A percentile compares a stretch with the other conserved stretches of the same genome.
Conservation (phyloP, 2,797 vertebrate genomes). For the Denticeps clupeoides region DNA sequence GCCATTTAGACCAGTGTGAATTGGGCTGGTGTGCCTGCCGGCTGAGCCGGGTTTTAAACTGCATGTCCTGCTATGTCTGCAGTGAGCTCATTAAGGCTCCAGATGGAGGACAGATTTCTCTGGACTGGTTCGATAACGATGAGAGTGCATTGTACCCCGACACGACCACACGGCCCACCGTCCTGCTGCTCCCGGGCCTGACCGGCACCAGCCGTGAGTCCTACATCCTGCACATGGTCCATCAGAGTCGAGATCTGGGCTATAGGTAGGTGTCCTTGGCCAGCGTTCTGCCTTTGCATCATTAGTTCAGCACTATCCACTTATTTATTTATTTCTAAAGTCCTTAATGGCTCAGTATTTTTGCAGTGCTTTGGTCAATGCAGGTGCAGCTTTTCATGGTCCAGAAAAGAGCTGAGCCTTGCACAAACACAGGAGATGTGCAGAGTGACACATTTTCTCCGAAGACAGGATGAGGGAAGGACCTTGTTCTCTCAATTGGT, state of each 20-base stretch:
- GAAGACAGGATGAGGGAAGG: not conserved
- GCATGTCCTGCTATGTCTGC: conserved; percentile 30
- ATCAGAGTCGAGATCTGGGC: conserved; percentile 82
- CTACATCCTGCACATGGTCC: conserved; percentile 97
- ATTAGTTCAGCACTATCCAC: not conserved
- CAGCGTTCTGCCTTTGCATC: not conserved
- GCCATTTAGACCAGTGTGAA: not conserved
- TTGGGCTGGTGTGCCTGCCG: conserved; percentile 7
- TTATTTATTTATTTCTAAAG: no score
- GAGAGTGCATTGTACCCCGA: conserved; percentile 69
- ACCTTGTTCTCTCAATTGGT: not conserved
- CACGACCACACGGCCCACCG: conserved; percentile 73
- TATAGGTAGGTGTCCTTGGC: conserved; percentile 74
- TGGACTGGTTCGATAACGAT: conserved; percentile 97
- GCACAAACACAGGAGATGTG: conserved; percentile 37
- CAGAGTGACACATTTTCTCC: conserved; percentile 31
- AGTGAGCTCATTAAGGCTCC: conserved; percentile 93
- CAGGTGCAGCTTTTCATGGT: conserved; percentile 27
- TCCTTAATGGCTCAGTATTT: no score
- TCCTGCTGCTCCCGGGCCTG: conserved; percentile 86
- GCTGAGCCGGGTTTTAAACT: conserved; percentile 7
- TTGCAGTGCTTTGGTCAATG: not conserved
- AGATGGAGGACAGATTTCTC: conserved; percentile 97
- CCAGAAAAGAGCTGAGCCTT: conserved; percentile 30
- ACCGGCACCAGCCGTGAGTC: conserved; percentile 96